Evolutionary conservation across 2,888 invertebrate species (phyloP), one percentile per base, ranked within the genome.

Genomic region (Catocala fraxini): DNA sequence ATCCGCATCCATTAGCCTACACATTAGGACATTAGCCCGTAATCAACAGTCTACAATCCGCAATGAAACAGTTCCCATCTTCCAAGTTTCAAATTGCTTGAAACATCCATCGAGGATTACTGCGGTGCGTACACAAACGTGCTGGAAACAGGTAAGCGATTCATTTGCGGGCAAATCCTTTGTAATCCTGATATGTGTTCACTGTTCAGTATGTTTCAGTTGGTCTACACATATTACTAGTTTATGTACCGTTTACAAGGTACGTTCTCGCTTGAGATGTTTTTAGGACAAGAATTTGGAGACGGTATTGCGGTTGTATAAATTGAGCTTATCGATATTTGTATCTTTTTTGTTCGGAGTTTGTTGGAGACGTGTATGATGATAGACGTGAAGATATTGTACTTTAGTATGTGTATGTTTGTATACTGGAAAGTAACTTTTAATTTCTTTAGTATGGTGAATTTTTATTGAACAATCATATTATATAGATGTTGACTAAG

Each of bases 151-250:
- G 80, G 83, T 81, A 80, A 80, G 75, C 81, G 78, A 85, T 86
- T 82, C 81, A 85, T 86, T 84, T 82, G 68, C 63, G 68, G 61
- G 57, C 39, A 72, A 74, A 81, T 80, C 84, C 86, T 79, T 79
- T 80, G 83, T 86, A 85, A 86, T 83, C 85, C 84, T 81, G 80
- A 84, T 80, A 83, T 85, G 85, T 84, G 80, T 77, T 82, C 79
- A 61, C 57, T 59, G 61, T 67, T 59, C 67, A 62, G 65, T 64
- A 45, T 58, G 63, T 63, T 58, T 54, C 56, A 54, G 52, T 33
- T 51, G 33, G 34, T 51, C 54, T 47, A 53, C 41, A 48, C 48
- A 48, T 59, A 41, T 48, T 47, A 6, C 33, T 25, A 12, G 52
- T 59, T 60, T 68, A 59, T 56, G 43, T 62, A 59, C 51, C 46